Evolutionary conservation across 2,797 vertebrate genomes (phyloP).

Genomic region (Dryobates pubescens): DNA sequence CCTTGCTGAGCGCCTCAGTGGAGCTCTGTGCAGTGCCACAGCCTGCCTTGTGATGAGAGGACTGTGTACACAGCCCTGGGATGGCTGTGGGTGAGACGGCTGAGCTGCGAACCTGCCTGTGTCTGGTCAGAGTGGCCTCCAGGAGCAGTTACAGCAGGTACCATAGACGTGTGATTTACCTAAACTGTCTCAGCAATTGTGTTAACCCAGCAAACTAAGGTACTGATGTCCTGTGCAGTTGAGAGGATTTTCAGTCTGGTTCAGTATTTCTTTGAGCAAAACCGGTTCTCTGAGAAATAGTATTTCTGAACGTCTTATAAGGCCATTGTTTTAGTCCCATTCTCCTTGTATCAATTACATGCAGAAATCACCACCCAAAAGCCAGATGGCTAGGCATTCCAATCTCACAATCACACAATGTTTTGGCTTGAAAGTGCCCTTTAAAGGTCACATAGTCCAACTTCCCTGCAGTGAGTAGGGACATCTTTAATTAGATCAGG

Average conservation of each 20-base stretch:
- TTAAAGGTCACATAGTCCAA: no score
- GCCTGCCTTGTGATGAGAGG: accelerated
- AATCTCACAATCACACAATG: no score
- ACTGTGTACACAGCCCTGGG: not conserved
- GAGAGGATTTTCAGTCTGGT: not conserved
- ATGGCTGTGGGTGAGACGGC: no score
- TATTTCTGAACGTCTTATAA: not conserved
- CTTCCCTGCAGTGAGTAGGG: no score
- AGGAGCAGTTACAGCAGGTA: no score
- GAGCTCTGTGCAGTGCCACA: accelerated
- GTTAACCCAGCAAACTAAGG: not conserved
- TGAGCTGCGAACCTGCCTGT: no score
- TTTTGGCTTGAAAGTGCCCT: no score
- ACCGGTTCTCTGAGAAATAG: not conserved
- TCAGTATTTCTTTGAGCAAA: not conserved
- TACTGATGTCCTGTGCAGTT: not conserved
- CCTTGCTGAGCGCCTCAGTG: accelerated
- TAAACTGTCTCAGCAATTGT: not conserved
- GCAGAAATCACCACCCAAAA: not conserved
- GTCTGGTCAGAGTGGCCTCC: not conserved
- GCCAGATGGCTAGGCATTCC: no score
- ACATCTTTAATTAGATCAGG: no score
- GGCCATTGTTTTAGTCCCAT: not conserved
- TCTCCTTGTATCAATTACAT: not conserved
- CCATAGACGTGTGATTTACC: not conserved